Evolutionary conservation across 92 coral and sea anemone species (phyloP), one percentile per base, ranked within the genome.

Genomic region (Epizoanthus stellaris): DNA sequence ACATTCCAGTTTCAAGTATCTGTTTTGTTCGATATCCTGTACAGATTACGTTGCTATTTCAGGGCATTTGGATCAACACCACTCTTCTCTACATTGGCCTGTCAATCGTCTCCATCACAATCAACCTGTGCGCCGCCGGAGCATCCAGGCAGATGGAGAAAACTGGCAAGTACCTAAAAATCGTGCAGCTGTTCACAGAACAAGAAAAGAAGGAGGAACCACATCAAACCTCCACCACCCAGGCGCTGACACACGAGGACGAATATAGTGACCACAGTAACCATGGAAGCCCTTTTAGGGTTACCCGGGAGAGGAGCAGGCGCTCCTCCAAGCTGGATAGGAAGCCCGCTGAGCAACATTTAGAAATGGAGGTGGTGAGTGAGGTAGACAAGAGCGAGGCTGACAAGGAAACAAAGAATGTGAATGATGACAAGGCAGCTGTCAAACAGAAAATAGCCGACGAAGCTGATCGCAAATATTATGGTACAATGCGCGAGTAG

Each of bases 21-120:
- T 77, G 80, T 75, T 85, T 80, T 88, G 89, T 86, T 81, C 77
- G 79, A 77, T 68, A 76, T 72, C 86, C 90, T 89, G 86, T 87
- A 89, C 91, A 94, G 98, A 92, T 88, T 91, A 85, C 92, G 67
- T 90, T 93, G 88, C 70, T 93, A 87, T 95, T 93, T 93, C 98
- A 95, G 98, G 93, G 96, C 62, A 92, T 95, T 39, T 93, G 96
- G 93, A 88, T 95, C 85, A 92, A 95, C 88, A 92, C 93, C 5
- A 93, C 92, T 19, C 75, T 95, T 5, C 90, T 95, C 39, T 95
- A 95, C 66, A 84, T 93, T 25, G 98, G 97, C 36, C 80, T 95
- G 30, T 91, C 98, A 2, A 77, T 93, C 70, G 91, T 95, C 73
- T 91, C 98, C 72, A 91, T 95, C 67, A 95, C 97, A 64, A 94